Conservation (phyloP, 2,888 invertebrate species). For the Machimus atricapillus region DNA sequence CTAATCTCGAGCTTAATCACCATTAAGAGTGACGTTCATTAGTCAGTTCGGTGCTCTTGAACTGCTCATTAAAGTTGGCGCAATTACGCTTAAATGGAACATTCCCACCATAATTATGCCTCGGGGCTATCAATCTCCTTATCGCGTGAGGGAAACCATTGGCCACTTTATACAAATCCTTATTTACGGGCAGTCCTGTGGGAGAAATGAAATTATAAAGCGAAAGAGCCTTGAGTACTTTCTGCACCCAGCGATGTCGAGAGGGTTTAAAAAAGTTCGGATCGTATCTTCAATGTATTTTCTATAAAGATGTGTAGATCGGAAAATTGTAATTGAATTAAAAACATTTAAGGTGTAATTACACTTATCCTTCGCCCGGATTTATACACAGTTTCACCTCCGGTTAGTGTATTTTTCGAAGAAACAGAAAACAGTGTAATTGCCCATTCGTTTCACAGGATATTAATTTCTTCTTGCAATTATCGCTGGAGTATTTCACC, state of each 20-base stretch:
- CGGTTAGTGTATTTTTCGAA: not conserved
- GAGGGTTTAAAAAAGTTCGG: not conserved
- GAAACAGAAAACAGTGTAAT: not conserved
- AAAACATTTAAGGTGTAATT: not conserved
- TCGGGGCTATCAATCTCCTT: not conserved
- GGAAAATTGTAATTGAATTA: not conserved
- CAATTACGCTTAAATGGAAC: conserved; percentile 16
- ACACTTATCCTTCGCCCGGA: not conserved
- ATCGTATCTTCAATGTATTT: not conserved
- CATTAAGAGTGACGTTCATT: conserved; percentile 8
- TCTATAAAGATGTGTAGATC: not conserved
- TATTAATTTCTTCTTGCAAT: not conserved
- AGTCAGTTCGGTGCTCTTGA: not conserved
- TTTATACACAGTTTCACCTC: not conserved
- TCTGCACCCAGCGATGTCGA: not conserved
- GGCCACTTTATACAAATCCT: conserved; percentile 3
- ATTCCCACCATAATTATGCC: not conserved
- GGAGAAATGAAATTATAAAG: not conserved
- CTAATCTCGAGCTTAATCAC: conserved; percentile 18
- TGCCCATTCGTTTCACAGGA: not conserved
- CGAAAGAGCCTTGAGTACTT: not conserved
- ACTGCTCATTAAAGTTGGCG: conserved; percentile 10
- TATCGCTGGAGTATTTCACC: not conserved
- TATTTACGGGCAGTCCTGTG: not conserved
- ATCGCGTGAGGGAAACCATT: conserved; percentile 16